phyloP scores from a whole-genome alignment of 1,140 invertebrate genomes.

The Sycophaga agraensis region DNA sequence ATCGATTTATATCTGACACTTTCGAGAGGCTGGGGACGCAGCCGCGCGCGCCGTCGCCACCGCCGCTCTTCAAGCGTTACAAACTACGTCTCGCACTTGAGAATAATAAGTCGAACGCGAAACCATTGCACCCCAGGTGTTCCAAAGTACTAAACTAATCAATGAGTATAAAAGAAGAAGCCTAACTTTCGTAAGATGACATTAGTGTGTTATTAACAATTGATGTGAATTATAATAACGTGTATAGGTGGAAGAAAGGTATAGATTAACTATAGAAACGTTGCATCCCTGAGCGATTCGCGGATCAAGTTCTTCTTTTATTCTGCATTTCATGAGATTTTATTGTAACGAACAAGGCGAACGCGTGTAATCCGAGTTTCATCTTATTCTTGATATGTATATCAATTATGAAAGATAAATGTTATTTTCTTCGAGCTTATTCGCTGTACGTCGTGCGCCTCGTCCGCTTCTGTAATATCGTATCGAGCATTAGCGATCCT shows the following conservation, averaged over 20 bases:
- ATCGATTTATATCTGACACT: too few relatives aligned
- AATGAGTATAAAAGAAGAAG: constrained; percentile 18
- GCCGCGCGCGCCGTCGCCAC: too few relatives aligned
- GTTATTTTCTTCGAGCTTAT: background rate
- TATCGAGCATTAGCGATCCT: constrained; percentile 27
- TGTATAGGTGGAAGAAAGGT: background rate
- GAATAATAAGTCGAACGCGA: too few relatives aligned
- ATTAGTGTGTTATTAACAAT: background rate
- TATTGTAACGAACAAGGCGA: background rate
- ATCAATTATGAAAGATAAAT: too few relatives aligned
- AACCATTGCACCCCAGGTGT: too few relatives aligned
- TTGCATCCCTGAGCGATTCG: background rate
- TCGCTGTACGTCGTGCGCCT: constrained; percentile 23
- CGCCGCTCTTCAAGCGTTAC: too few relatives aligned
- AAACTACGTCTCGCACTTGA: too few relatives aligned
- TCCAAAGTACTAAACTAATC: too few relatives aligned
- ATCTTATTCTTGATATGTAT: constrained; percentile 9
- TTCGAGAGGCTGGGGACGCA: too few relatives aligned
- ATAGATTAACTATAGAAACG: constrained; percentile 1
- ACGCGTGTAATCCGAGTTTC: background rate
- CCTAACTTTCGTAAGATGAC: background rate
- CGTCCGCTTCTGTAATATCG: constrained; percentile 23
- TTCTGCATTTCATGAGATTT: constrained; percentile 12
- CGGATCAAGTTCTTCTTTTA: constrained; percentile 12
- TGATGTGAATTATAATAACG: background rate